Evolutionary conservation across 2,797 vertebrate species (phyloP).

Genomic region (Somateria mollissima): DNA sequence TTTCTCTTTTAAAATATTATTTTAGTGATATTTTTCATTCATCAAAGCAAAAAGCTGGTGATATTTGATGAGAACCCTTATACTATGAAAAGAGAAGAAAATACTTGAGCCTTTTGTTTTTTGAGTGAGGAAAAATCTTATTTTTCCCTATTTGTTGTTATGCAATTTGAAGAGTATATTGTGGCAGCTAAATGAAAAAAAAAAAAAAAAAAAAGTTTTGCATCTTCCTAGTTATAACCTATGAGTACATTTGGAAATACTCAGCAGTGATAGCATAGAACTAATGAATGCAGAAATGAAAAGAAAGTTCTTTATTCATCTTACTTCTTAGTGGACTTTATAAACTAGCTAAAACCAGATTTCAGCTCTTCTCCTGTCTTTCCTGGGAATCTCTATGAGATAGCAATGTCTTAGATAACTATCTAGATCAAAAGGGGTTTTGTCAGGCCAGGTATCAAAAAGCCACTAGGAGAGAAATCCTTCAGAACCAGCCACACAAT

Average conservation of each 20-base stretch:
- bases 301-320: not conserved
- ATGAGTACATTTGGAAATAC: not conserved
- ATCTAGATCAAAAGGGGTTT: not conserved
- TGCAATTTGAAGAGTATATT: not conserved
- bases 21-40: not conserved
- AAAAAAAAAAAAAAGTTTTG: too few relatives aligned
- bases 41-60: not conserved
- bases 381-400: not conserved
- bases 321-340: not conserved
- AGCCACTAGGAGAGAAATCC: not conserved
- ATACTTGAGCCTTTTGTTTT: not conserved
- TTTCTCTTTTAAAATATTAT: not conserved
- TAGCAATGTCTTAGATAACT: not conserved
- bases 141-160: not conserved
- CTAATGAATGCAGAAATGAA: not conserved
- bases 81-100: not conserved
- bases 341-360: not conserved
- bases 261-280: not conserved
- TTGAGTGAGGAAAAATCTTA: not conserved
- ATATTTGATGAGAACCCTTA: not conserved
- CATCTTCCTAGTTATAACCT: not conserved
- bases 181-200: not conserved
- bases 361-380: not conserved
- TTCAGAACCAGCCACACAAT: not conserved
- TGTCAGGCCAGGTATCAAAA: not conserved